Percentiles rank a stretch among this genome's conserved stretches.
These are phyloP conservation scores for Drosophila bocki DNA, from an alignment of 1,140 invertebrate genomes.

Conservation along the genomic window DNA sequence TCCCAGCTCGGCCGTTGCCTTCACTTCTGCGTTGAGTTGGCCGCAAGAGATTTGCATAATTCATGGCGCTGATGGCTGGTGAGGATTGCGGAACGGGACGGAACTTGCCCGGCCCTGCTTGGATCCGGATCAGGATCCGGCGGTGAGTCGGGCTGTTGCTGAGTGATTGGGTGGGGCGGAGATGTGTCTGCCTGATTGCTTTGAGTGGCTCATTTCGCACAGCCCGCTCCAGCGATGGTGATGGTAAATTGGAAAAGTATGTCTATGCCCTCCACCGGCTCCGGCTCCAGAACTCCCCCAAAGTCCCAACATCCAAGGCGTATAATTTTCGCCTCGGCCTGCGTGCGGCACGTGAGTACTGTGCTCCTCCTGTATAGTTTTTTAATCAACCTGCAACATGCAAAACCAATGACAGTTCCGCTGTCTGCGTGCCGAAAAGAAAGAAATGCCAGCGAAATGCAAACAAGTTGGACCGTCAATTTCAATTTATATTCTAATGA, in stretches of 20 bases:
- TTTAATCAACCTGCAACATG: constrained; percentile 62
- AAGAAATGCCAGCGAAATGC: constrained; percentile 34
- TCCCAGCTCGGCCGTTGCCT: constrained; percentile 33
- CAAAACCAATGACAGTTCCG: constrained; percentile 45
- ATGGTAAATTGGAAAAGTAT: constrained; percentile 65
- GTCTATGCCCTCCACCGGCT: constrained; percentile 32
- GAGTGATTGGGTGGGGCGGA: constrained; percentile 59
- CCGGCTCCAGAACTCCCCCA: too few relatives aligned
- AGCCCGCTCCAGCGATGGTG: constrained; percentile 18
- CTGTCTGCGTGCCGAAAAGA: constrained; percentile 40
- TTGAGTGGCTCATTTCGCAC: constrained; percentile 67
- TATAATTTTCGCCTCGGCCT: constrained; percentile 38
- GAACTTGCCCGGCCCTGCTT: constrained; percentile 4
- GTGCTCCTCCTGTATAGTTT: constrained; percentile 41
- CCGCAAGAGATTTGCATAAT: constrained; percentile 81
- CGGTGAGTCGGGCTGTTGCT: constrained; percentile 14
- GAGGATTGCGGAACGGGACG: constrained; percentile 37
- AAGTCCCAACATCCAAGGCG: constrained; percentile 2
- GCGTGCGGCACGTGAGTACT: constrained; percentile 59
- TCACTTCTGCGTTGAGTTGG: constrained; percentile 53
- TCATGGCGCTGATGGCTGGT: constrained; percentile 69
- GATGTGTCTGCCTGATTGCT: constrained; percentile 54
- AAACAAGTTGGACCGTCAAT: constrained; percentile 57
- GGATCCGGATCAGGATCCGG: constrained; percentile 20
- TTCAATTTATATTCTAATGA: constrained; percentile 73